phyloP scores from a whole-genome alignment of 92 coral and sea anemone genomes.

The Phymanthus crucifer region DNA sequence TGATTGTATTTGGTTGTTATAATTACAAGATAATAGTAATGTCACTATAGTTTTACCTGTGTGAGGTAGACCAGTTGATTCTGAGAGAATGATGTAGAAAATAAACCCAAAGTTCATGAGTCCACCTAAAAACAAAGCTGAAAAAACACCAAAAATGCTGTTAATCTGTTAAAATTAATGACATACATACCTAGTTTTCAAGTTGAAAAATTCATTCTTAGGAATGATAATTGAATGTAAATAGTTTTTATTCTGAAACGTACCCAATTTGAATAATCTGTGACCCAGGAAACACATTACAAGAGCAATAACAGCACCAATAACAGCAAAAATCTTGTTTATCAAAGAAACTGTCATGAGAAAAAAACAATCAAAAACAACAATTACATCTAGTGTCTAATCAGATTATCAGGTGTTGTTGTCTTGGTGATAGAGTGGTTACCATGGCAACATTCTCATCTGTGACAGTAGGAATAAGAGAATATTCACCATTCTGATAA shows the following conservation, averaged over 20 bases:
- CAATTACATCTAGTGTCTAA: background rate
- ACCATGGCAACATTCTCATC: background rate
- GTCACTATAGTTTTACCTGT: constrained; percentile 40
- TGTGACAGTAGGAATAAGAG: background rate
- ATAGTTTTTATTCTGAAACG: constrained; percentile 5
- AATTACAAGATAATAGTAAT: background rate
- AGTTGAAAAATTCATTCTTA: too few relatives aligned
- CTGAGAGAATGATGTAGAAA: constrained; percentile 73
- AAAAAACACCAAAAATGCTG: background rate
- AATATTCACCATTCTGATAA: too few relatives aligned
- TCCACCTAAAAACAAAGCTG: constrained; percentile 87
- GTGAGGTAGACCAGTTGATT: constrained; percentile 61
- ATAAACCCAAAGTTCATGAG: constrained; percentile 71
- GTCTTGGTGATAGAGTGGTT: background rate
- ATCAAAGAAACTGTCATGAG: constrained; percentile 68
- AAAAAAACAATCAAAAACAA: constrained; percentile 21
- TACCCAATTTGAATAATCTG: constrained; percentile 74
- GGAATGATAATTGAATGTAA: too few relatives aligned
- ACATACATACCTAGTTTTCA: too few relatives aligned
- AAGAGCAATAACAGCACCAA: constrained; percentile 71
- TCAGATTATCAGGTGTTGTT: background rate
- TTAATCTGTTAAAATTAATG: too few relatives aligned
- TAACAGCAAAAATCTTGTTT: constrained; percentile 73
- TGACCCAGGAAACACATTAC: constrained; percentile 86
- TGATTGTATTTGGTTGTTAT: too few relatives aligned